Conservation (phyloP, 2,888 invertebrate species). For the Leucania comma region DNA sequence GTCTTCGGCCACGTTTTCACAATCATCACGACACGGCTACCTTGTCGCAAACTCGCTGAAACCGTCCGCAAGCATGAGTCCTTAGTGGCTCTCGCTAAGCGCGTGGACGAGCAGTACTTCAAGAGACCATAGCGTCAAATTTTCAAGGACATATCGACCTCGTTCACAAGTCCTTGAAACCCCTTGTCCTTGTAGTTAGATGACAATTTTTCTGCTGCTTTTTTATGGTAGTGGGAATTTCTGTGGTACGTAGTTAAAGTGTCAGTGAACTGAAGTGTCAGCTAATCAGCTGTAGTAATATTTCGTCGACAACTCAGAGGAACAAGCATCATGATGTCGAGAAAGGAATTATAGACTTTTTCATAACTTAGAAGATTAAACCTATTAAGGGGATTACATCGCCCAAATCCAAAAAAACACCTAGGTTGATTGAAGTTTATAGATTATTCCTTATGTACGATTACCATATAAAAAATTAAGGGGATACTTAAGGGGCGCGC, state of each 20-base stretch:
- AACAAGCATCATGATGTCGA: not conserved
- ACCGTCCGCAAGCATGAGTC: constrained; percentile 94
- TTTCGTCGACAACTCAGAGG: not conserved
- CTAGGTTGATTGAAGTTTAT: too few species aligned
- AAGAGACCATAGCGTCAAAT: constrained; percentile 87
- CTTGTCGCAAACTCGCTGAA: constrained; percentile 95
- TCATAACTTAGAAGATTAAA: not conserved
- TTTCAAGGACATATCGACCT: constrained; percentile 87
- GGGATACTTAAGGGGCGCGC: too few species aligned
- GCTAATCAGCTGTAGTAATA: not conserved
- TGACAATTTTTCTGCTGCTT: constrained; percentile 7
- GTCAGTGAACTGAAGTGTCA: not conserved
- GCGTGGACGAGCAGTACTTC: constrained; percentile 96
- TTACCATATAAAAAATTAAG: too few species aligned
- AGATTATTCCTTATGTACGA: too few species aligned
- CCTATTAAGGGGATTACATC: too few species aligned
- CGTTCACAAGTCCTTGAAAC: constrained; percentile 84
- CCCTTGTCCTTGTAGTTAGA: constrained; percentile 24
- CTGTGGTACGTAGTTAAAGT: not conserved
- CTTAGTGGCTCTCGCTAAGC: constrained; percentile 95
- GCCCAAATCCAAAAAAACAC: too few species aligned
- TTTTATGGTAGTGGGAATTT: constrained; percentile 9
- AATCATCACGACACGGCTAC: constrained; percentile 96
- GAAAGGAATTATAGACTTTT: not conserved
- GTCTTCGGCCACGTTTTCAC: constrained; percentile 99